Conservation (phyloP, 2,888 invertebrate genomes). For the Caenorhabditis zanzibari region DNA sequence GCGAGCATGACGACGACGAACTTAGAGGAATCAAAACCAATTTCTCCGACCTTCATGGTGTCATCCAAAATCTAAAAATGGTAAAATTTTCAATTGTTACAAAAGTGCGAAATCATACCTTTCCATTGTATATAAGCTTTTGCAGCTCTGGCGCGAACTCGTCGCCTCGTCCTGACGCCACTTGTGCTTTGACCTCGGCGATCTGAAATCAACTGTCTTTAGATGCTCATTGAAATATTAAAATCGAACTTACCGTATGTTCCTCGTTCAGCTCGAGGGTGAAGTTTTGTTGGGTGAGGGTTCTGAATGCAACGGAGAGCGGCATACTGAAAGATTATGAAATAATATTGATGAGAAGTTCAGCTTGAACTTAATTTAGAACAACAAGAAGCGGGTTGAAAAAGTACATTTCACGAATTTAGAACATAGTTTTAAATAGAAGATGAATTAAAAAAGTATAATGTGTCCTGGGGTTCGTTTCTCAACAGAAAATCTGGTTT, state of each 20-base stretch:
- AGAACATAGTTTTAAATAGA: too few species aligned
- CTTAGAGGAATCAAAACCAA: conserved; percentile 75
- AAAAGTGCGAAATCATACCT: conserved; percentile 58
- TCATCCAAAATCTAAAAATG: conserved; percentile 74
- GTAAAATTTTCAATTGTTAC: not conserved
- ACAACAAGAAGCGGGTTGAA: not conserved
- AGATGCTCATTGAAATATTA: not conserved
- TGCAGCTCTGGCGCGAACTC: conserved; percentile 76
- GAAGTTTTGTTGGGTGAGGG: conserved; percentile 79
- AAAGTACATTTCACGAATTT: too few species aligned
- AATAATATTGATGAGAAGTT: conserved; percentile 4
- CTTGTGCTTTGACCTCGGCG: conserved; percentile 77
- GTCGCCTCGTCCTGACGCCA: conserved; percentile 72
- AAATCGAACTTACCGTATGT: conserved; percentile 70
- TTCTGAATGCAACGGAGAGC: conserved; percentile 78
- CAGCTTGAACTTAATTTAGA: not conserved
- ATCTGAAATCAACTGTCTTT: conserved; percentile 65
- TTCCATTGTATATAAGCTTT: conserved; percentile 83
- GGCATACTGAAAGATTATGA: conserved; percentile 45
- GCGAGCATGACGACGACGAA: conserved; percentile 82
- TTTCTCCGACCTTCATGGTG: conserved; percentile 65
- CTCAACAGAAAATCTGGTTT: too few species aligned
- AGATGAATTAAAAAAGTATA: too few species aligned
- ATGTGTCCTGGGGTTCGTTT: too few species aligned
- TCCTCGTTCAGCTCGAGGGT: conserved; percentile 73